Base-by-base conservation (phyloP, 2,888 invertebrate genomes). In the Tenthredo mesomela region DNA sequence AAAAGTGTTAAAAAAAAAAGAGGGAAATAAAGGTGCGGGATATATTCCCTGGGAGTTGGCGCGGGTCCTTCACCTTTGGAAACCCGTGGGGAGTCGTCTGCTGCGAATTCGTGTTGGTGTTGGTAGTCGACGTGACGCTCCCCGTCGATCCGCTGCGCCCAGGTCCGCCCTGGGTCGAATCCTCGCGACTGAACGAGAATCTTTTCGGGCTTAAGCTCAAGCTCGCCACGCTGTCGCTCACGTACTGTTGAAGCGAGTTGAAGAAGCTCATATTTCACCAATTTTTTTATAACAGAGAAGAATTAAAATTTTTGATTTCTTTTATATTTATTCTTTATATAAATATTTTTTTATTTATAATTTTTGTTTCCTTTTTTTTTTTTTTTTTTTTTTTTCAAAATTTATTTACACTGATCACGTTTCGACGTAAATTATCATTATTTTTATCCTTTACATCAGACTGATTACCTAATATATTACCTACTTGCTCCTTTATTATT, bases 181-280 rank as follows among this genome's bases (percentile, higher is more conserved):
- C 95, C 91, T 96, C 96, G 1, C 96, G 95, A 37, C 96, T 94
- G 86, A 96, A 95, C 21, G 96, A 96, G 91, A 95, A 96, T 87
- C 96, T 95, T 87, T 96, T 96, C 85, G 97, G 96, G 88, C 97
- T 96, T 86, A 97, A 94, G 87, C 96, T 96, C 89, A 97, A 94
- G 90, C 96, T 97, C 77, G 97, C 97, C 88, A 97, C 97, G 92
- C 97, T 97, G 94, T 97, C 97, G 91, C 96, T 97, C 93, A 97
- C 97, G 93, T 97, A 97, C 93, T 97, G 97, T 91, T 97, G 97
- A 90, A 97, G 94, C 65, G 97, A 97, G 93, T 96, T 96, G 93
- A 97, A 96, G 94, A 97, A 97, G 95, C 97, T 97, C 97, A 97
- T 97, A 85, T 87, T 92, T 85, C 78, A 77, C 29, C 5, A n/a